These are phyloP conservation scores for Pristionchus fissidentatus DNA, from an alignment of 2,888 invertebrate species.

Conservation along the genomic window DNA sequence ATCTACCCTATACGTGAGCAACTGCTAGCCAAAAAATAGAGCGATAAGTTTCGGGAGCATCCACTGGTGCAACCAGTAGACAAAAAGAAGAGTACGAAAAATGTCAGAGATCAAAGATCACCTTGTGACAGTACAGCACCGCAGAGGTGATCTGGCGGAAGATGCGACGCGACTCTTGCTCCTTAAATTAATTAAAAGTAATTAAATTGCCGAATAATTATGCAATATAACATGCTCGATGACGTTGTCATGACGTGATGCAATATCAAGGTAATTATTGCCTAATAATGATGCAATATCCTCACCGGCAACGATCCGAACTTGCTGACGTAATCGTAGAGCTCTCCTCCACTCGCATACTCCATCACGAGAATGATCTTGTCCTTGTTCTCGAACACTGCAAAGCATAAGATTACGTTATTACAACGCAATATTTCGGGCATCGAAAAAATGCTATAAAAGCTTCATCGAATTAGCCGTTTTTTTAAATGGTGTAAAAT, in stretches of 20 bases:
- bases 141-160: constrained; percentile 97
- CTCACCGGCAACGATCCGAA: constrained; percentile 24
- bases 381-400: constrained; percentile 99
- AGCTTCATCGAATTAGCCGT: background rate
- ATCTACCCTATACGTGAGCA: background rate
- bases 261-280: background rate
- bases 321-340: constrained; percentile 92
- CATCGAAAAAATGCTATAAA: background rate
- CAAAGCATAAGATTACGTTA: too few relatives aligned
- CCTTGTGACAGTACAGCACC: constrained; percentile 96
- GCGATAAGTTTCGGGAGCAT: background rate
- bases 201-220: background rate
- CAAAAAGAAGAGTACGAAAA: background rate
- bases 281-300: background rate
- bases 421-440: background rate
- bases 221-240: background rate
- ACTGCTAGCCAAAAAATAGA: background rate
- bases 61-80: background rate
- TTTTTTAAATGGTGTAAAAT: too few relatives aligned
- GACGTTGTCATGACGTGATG: background rate
- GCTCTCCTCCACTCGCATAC: constrained; percentile 96
- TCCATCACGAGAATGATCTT: constrained; percentile 99
- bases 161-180: constrained; percentile 92
- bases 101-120: constrained; percentile 60
- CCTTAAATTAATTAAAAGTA: constrained; percentile 83